phyloP scores from a whole-genome alignment of 1,140 invertebrate species.

The Platyura marginata region DNA sequence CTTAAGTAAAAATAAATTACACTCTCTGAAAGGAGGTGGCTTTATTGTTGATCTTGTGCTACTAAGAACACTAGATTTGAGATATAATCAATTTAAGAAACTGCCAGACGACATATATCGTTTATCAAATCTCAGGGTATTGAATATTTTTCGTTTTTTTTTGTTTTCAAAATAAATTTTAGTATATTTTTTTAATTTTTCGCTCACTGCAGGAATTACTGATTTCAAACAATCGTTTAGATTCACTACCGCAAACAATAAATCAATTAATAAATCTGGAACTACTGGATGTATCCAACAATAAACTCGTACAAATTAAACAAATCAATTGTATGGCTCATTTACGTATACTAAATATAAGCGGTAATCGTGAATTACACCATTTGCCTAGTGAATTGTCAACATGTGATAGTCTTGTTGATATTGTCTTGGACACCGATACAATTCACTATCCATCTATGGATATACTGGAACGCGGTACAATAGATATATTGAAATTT shows the following conservation, averaged over 20 bases:
- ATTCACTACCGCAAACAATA: constrained; percentile 45
- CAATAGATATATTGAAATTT: constrained; percentile 45
- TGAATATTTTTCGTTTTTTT: background rate
- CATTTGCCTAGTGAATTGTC: constrained; percentile 16
- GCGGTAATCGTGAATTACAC: constrained; percentile 34
- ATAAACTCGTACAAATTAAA: constrained; percentile 24
- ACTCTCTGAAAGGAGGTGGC: constrained; percentile 47
- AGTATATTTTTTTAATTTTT: background rate
- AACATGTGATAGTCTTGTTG: constrained; percentile 18
- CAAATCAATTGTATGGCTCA: constrained; percentile 42
- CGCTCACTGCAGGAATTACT: constrained; percentile 34
- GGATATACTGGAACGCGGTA: constrained; percentile 34
- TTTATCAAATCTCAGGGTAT: constrained; percentile 39
- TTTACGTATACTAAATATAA: constrained; percentile 34
- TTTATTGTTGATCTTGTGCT: constrained; percentile 43
- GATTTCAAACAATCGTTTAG: constrained; percentile 41
- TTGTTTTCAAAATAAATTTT: background rate
- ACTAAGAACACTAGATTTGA: constrained; percentile 49
- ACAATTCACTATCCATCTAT: constrained; percentile 41
- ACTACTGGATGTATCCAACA: constrained; percentile 49
- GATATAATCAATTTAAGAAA: constrained; percentile 42
- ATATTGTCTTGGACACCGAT: constrained; percentile 37
- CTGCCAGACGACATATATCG: constrained; percentile 39
- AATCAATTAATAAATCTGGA: constrained; percentile 36
- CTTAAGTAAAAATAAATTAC: constrained; percentile 45